Evolutionary conservation across 2,888 invertebrate species (phyloP).

Genomic region (Furcula furcula): DNA sequence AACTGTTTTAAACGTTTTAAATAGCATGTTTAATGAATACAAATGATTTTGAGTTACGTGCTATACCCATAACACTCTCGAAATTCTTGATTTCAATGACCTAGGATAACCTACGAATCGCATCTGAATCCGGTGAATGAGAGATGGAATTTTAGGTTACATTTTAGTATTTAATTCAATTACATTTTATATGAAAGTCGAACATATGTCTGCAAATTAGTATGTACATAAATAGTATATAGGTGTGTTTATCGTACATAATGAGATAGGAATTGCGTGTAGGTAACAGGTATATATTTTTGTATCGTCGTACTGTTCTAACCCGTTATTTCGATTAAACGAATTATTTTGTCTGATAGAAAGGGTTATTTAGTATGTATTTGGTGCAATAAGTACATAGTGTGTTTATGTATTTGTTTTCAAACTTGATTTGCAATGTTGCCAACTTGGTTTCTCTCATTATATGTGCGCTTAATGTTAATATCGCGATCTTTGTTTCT

Average conservation of each 20-base stretch:
- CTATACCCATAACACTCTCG: constrained; percentile 50
- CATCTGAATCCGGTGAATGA: constrained; percentile 53
- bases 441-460: constrained; percentile 45
- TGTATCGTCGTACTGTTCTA: constrained; percentile 44
- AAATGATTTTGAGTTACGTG: constrained; percentile 50
- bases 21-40: constrained; percentile 42
- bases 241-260: constrained; percentile 21
- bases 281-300: constrained; percentile 38
- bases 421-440: constrained; percentile 50
- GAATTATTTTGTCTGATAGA: constrained; percentile 39
- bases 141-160: constrained; percentile 60
- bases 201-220: constrained; percentile 31
- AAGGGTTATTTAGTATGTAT: constrained; percentile 39
- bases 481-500: constrained; percentile 48
- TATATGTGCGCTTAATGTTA: constrained; percentile 45
- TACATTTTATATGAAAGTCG: constrained; percentile 37
- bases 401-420: constrained; percentile 54
- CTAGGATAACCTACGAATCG: constrained; percentile 69
- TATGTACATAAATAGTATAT: constrained; percentile 26
- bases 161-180: constrained; percentile 39
- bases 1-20: constrained; percentile 32
- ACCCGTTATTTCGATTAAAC: constrained; percentile 31
- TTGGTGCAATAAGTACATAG: constrained; percentile 31
- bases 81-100: constrained; percentile 68
- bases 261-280: constrained; percentile 34